Base-by-base conservation (phyloP, 2,113 vertebrate genomes). In the Tragelaphus buxtoni region DNA sequence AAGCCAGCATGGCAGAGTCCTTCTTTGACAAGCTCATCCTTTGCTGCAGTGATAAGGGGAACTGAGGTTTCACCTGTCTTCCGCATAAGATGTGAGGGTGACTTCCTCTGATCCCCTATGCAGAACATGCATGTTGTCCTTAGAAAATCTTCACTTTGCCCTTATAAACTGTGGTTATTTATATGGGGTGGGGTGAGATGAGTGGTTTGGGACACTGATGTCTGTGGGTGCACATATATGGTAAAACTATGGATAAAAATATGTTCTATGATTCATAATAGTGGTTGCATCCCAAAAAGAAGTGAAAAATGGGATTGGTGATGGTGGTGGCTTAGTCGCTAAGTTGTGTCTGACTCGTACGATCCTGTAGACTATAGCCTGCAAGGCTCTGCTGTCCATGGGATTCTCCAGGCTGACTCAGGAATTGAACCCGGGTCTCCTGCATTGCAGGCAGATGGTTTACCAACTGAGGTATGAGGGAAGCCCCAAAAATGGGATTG, bases 51-150 rank as follows among this genome's bases (percentile, higher is more conserved):
- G 72, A 22, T 61, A 80, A 63, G 56, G 32, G 16, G 49, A 79
- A 77, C 8, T 90, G 55, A 80, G 24, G 26, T n/a, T 80, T 90
- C 49, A n/a, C 22, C 42, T 51, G 74, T n/a, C 74, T 80, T 80
- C 32, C 32, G 4, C 16, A 35, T 49, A 18, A 63, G 55, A 47
- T n/a, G 45, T 47, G 20, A 35, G n/a, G 56, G 42, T 79, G 32
- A 39, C 17, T 80, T 60, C n/a, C 32, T 45, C 53, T 56, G 79
- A 39, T 45, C 9, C 9, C 30, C 28, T n/a, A 10, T 45, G 61
- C 9, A 32, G 9, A 20, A 65, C 8, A 18, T 56, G 28, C 17
- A 42, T 61, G 14, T 30, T 91, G 17, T 55, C 26, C 28, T 91
- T 56, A 72, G 49, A 55, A 83, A 83, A 83, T 14, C 9, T 55